These are phyloP conservation scores for Pandemis cinnamomeana DNA, from an alignment of 2,888 invertebrate genomes.

Conservation along the genomic window DNA sequence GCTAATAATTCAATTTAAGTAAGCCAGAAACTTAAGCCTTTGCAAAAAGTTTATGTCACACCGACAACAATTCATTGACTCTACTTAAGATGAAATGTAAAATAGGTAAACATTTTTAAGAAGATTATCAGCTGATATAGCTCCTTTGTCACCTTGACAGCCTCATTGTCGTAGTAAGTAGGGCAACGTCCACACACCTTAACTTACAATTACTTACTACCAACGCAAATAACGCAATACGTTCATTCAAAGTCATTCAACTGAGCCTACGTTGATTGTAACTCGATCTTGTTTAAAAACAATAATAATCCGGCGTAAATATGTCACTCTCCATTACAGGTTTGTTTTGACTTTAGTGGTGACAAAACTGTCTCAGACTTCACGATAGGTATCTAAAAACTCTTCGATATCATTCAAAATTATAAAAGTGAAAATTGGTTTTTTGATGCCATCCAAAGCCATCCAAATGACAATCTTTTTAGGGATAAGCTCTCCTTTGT, in stretches of 20 bases:
- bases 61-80: too few species aligned
- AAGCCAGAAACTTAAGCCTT: too few species aligned
- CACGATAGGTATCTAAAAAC: too few species aligned
- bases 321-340: not conserved
- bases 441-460: too few species aligned
- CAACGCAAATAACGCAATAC: constrained; percentile 1
- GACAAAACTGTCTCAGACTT: not conserved
- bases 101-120: not conserved
- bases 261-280: constrained; percentile 6
- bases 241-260: constrained; percentile 9
- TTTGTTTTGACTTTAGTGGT: not conserved
- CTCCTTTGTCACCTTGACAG: constrained; percentile 29
- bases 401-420: too few species aligned
- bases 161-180: constrained; percentile 17
- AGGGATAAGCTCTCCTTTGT: too few species aligned
- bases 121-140: not conserved
- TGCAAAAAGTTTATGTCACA: not conserved
- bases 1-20: too few species aligned
- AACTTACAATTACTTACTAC: constrained; percentile 14
- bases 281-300: constrained; percentile 1
- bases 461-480: too few species aligned
- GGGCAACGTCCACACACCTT: constrained; percentile 20
- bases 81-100: not conserved
- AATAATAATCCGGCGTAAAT: not conserved
- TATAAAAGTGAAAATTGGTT: too few species aligned